A percentile compares a stretch with the other conserved stretches of the same genome.
These are phyloP conservation scores for Sebastes taczanowskii DNA, from an alignment of 2,797 vertebrate species.

Conservation along the genomic window DNA sequence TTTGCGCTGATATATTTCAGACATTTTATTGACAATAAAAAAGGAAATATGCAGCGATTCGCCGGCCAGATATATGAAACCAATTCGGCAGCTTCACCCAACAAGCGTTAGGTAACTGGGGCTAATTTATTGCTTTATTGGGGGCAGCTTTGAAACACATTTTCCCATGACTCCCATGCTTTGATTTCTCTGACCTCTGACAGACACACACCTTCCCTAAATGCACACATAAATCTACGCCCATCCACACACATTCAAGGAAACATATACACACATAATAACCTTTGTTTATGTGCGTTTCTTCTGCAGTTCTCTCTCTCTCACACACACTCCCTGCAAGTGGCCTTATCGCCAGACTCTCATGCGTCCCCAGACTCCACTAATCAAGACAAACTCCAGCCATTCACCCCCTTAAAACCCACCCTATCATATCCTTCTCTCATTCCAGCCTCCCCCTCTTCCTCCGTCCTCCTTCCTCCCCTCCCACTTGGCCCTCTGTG, in stretches of 20 bases:
- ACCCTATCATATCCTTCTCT: conserved; percentile 77
- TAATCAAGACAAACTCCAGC: conserved; percentile 89
- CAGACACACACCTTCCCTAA: conserved; percentile 59
- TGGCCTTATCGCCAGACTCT: conserved; percentile 79
- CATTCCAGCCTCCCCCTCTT: conserved; percentile 75
- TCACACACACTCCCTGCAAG: conserved; percentile 32
- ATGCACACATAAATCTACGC: conserved; percentile 45
- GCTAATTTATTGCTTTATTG: conserved; percentile 58
- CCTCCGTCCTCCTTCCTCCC: conserved; percentile 71
- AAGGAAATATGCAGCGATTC: conserved; percentile 13
- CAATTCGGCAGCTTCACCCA: conserved; percentile 21
- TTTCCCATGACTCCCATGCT: conserved; percentile 57
- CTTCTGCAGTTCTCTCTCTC: conserved; percentile 11
- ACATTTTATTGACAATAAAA: conserved; percentile 28
- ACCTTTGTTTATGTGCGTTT: conserved; percentile 54
- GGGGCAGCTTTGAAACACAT: conserved; percentile 55
- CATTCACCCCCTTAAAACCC: conserved; percentile 70
- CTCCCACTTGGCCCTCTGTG: conserved; percentile 71
- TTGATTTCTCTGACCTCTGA: conserved; percentile 65
- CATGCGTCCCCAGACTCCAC: conserved; percentile 84
- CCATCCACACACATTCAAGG: not conserved
- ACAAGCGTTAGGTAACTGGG: conserved; percentile 27
- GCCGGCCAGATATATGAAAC: conserved; percentile 42
- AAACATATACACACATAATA: conserved; percentile 26
- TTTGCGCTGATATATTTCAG: conserved; percentile 18